Percentiles rank a stretch among this genome's conserved stretches.
These are phyloP conservation scores for Monochamus saltuarius DNA, from an alignment of 1,140 invertebrate species.

Conservation along the genomic window DNA sequence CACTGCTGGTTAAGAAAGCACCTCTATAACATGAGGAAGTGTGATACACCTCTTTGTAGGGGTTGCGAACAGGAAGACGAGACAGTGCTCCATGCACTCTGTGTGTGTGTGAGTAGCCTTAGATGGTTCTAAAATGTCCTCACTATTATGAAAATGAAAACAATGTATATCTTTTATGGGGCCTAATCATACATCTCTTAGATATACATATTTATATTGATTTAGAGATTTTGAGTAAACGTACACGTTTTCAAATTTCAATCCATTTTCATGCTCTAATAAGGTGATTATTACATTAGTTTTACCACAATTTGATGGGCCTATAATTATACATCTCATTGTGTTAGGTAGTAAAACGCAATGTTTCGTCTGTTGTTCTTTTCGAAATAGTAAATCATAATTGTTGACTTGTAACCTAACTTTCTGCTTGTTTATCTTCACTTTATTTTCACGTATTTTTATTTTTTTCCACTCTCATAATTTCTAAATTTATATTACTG, in stretches of 20 bases:
- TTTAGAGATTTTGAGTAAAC: conserved; percentile 2
- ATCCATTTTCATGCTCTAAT: conserved; percentile 1
- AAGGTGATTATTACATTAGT: conserved; percentile 7
- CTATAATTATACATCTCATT: conserved; percentile 12
- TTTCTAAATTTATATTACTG: too few relatives aligned
- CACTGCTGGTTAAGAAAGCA: too few relatives aligned
- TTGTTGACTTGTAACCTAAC: too few relatives aligned
- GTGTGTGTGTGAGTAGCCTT: background rate
- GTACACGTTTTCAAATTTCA: conserved; percentile 13
- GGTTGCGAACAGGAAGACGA: too few relatives aligned
- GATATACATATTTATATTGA: conserved; percentile 1
- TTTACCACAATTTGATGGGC: conserved; percentile 12
- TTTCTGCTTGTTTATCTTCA: too few relatives aligned
- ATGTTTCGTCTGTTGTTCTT: background rate
- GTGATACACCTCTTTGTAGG: too few relatives aligned
- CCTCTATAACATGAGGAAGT: too few relatives aligned
- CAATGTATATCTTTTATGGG: conserved; percentile 1
- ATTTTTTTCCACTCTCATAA: too few relatives aligned
- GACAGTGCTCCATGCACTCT: too few relatives aligned
- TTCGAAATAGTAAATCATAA: too few relatives aligned
- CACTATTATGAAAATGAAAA: background rate
- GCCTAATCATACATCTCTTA: background rate
- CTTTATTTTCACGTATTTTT: too few relatives aligned
- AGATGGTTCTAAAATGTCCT: conserved; percentile 3
- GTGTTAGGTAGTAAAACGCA: conserved; percentile 1